These are phyloP conservation scores for Orthosia incerta DNA, from an alignment of 2,888 invertebrate species.

Conservation along the genomic window DNA sequence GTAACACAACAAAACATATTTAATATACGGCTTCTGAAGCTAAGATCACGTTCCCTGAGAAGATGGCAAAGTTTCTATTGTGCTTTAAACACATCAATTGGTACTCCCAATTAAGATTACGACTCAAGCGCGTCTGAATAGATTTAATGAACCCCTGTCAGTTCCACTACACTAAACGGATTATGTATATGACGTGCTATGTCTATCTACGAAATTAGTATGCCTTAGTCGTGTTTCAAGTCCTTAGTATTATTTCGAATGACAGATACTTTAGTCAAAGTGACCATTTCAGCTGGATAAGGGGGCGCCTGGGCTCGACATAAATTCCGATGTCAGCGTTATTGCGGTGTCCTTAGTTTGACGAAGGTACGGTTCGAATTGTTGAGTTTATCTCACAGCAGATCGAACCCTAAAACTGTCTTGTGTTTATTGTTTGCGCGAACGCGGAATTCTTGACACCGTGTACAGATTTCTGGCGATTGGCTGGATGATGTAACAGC, in stretches of 20 bases:
- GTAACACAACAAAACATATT: background rate
- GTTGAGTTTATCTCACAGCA: constrained; percentile 82
- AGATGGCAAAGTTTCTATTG: constrained; percentile 29
- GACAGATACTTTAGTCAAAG: constrained; percentile 84
- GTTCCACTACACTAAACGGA: constrained; percentile 49
- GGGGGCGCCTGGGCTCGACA: constrained; percentile 83
- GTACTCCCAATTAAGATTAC: constrained; percentile 54
- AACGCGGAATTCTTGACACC: constrained; percentile 67
- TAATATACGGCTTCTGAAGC: background rate
- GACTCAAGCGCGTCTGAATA: constrained; percentile 48
- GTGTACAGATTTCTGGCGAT: constrained; percentile 62
- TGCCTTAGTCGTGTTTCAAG: constrained; percentile 65
- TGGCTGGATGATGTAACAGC: constrained; percentile 68
- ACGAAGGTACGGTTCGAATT: constrained; percentile 86
- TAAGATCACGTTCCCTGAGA: background rate
- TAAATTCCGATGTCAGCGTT: constrained; percentile 85
- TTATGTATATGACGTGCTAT: constrained; percentile 52
- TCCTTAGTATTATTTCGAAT: constrained; percentile 76
- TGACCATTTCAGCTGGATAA: constrained; percentile 82
- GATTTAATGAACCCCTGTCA: constrained; percentile 59
- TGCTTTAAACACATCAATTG: constrained; percentile 34
- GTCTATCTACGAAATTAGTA: constrained; percentile 64
- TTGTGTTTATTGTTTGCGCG: constrained; percentile 77
- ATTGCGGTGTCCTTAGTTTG: constrained; percentile 86
- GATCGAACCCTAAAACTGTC: constrained; percentile 79